Evolutionary conservation across 2,797 vertebrate species (phyloP), one percentile per base, ranked within the genome.

Genomic region (Poecilia gillii): DNA sequence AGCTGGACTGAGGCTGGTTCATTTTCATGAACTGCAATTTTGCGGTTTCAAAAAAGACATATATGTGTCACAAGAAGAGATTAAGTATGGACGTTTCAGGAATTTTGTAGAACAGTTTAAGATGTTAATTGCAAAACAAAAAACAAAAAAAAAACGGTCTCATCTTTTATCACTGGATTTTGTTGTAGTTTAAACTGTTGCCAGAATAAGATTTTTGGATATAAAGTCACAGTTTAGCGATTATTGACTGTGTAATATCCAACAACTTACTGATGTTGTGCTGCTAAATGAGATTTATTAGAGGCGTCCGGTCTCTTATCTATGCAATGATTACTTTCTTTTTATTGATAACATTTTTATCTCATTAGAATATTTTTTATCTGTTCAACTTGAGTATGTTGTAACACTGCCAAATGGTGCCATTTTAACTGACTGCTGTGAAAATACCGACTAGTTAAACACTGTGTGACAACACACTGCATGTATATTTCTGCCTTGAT

Each of bases 401-500:
- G 8, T 45, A 71, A 71, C 68, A 45, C 73, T 80, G 66, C 73
- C 81, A 46, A 81, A 81, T 74, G 36, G 36, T 73, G 76, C 70
- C 68, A 77, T 51, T 71, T 73, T 18, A 46, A n/a, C n/a, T 43
- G 66, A 20, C 39, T 76, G 39, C 71, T 84, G 70, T 70, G 39
- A 80, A 84, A 76, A 82, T 23, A 36, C 46, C 36, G 43, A 43
- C 39, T 0, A 51, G 72, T 62, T 16, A 53, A 47, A 73, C 55
- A 31, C 66, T 84, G 73, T 89, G 80, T 76, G 70, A 79, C 46
- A 76, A 33, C 53, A 82, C 75, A 82, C 85, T 76, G 62, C 64
- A 55, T 75, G 43, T 47, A 46, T 73, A 41, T 79, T 45, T 86
- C 84, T 82, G 77, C 92, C 91, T 93, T 93, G 89, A 85, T 93